phyloP scores from a whole-genome alignment of 2,113 vertebrate species.

The Coreoperca whiteheadi region DNA sequence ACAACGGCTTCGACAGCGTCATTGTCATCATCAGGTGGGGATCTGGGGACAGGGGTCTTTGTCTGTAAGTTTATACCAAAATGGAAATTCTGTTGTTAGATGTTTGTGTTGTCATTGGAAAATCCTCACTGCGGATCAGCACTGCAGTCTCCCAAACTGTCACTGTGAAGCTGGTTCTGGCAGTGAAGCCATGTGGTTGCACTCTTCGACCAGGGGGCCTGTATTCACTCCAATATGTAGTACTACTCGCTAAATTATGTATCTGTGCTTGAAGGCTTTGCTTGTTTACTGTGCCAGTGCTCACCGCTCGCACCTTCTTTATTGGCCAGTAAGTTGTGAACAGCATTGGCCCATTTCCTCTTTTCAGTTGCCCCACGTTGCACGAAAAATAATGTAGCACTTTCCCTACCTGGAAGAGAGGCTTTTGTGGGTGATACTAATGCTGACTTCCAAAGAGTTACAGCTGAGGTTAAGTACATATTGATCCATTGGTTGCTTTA shows the following conservation, averaged over 20 bases:
- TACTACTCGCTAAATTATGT: constrained; percentile 71
- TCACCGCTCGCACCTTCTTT: constrained; percentile 17
- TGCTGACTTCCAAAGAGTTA: constrained; percentile 10
- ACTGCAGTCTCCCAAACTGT: constrained; percentile 27
- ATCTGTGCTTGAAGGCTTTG: constrained; percentile 54
- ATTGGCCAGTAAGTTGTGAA: constrained; percentile 41
- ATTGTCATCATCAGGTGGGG: constrained; percentile 98
- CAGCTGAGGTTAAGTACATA: not conserved
- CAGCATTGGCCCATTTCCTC: constrained; percentile 29
- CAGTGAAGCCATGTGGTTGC: constrained; percentile 41
- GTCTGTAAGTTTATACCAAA: constrained; percentile 24
- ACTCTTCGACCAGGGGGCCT: constrained; percentile 31
- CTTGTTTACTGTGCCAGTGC: constrained; percentile 61
- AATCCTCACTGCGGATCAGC: constrained; percentile 3
- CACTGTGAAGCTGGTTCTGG: constrained; percentile 25
- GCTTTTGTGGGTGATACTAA: not conserved
- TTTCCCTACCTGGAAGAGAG: not conserved
- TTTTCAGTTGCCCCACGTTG: constrained; percentile 24
- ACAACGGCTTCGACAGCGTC: constrained; percentile 96
- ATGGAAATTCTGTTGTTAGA: constrained; percentile 4
- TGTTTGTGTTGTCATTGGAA: not conserved
- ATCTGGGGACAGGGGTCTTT: not conserved
- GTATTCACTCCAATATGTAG: constrained; percentile 68
- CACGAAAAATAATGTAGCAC: constrained; percentile 1
- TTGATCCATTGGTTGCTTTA: constrained; percentile 15